A percentile compares a stretch with the other conserved stretches of the same genome.
Evolutionary conservation across 1,140 invertebrate genomes (phyloP).

Genomic region (Papilio aristodemus): DNA sequence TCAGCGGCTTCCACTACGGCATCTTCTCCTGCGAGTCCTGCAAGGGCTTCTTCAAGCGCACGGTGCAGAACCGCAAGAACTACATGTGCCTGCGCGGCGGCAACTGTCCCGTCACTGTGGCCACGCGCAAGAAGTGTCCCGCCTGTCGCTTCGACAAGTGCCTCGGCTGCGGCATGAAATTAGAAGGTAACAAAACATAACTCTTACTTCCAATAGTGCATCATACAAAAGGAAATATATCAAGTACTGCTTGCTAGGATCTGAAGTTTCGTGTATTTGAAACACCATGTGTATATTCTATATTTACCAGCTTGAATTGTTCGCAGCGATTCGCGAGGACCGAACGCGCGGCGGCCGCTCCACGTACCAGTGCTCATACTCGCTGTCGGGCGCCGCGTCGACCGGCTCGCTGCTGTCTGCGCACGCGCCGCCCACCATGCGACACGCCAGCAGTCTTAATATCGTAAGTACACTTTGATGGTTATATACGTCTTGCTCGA

Average conservation of each 20-base stretch:
- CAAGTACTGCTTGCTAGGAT: too few species aligned
- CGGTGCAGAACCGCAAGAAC: conserved; percentile 98
- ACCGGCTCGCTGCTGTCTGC: conserved; percentile 76
- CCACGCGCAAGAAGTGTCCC: conserved; percentile 97
- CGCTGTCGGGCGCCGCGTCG: conserved; percentile 86
- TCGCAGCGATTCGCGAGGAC: conserved; percentile 94
- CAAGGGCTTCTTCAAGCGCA: conserved; percentile 99
- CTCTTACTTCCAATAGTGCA: too few species aligned
- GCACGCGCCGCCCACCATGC: conserved; percentile 65
- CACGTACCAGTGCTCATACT: conserved; percentile 96
- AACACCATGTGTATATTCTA: too few species aligned
- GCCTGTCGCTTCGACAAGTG: conserved; percentile 99
- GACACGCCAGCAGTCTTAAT: conserved; percentile 75
- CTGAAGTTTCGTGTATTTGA: too few species aligned
- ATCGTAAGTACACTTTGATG: conserved; percentile 63
- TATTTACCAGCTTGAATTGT: conserved; percentile 9
- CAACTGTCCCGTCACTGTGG: conserved; percentile 94
- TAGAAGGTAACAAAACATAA: conserved; percentile 86
- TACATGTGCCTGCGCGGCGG: conserved; percentile 96
- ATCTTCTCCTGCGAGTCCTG: conserved; percentile 98
- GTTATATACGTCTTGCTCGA: background rate
- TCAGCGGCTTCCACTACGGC: conserved; percentile 97
- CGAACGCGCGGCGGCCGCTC: conserved; percentile 96
- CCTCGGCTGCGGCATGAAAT: conserved; percentile 96
- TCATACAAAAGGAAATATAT: too few species aligned